Conservation (phyloP, 2,113 vertebrate genomes). For the Erythrolamprus reginae region DNA sequence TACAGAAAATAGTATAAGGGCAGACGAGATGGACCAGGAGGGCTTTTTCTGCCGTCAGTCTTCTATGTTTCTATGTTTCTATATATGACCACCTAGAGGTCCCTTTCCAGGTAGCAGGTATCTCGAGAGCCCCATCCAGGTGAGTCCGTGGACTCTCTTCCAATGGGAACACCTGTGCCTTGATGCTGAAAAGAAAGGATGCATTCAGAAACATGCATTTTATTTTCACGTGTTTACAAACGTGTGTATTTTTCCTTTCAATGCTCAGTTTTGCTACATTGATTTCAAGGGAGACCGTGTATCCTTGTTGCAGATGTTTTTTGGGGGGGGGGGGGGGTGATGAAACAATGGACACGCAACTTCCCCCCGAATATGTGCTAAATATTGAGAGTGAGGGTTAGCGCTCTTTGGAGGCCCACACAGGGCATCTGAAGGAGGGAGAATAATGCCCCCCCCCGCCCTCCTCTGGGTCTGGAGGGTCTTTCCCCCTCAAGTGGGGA, state of each 20-base stretch:
- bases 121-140: not conserved
- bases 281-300: not conserved
- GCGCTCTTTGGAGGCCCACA: not conserved
- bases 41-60: no score
- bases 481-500: not conserved
- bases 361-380: not conserved
- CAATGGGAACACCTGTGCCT: not conserved
- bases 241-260: not conserved
- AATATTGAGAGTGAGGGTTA: not conserved
- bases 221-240: not conserved
- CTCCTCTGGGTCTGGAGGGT: not conserved
- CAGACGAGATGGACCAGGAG: no score
- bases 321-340: no score
- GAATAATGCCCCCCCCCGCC: no score
- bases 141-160: not conserved
- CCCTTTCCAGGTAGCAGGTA: not conserved
- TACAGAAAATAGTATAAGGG: no score
- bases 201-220: not conserved
- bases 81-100: no score
- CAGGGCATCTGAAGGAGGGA: not conserved
- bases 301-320: not conserved
- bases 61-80: no score
- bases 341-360: not conserved
- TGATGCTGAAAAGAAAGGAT: not conserved
- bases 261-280: not conserved